phyloP scores from a whole-genome alignment of 2,888 invertebrate genomes.

The Clitarchus hookeri region DNA sequence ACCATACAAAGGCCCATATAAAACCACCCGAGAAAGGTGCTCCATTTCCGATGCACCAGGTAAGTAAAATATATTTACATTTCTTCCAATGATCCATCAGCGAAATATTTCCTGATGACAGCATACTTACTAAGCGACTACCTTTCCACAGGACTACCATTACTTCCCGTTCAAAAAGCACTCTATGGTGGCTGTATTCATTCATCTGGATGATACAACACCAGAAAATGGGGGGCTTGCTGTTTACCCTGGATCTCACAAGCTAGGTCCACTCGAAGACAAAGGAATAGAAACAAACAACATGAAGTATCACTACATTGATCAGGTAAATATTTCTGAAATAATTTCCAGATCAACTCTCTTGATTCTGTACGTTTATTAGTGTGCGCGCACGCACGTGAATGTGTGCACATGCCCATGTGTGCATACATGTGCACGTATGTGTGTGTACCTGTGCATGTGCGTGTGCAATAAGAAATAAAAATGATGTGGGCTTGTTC shows the following conservation, averaged over 20 bases:
- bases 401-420: no score
- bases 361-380: no score
- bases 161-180: conserved; percentile 64
- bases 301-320: conserved; percentile 43
- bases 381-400: no score
- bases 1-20: conserved; percentile 65
- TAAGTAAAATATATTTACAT: conserved; percentile 40
- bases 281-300: conserved; percentile 54
- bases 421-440: no score
- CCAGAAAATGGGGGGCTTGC: conserved; percentile 63
- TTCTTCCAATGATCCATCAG: neutral
- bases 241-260: conserved; percentile 65
- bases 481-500: no score
- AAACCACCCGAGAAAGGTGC: conserved; percentile 65
- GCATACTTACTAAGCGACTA: no score
- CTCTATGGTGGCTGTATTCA: conserved; percentile 63
- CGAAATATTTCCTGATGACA: conserved; percentile 25
- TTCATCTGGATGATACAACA: conserved; percentile 61
- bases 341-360: no score
- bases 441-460: no score
- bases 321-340: conserved; percentile 44
- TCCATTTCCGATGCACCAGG: conserved; percentile 65
- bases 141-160: conserved; percentile 59
- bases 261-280: conserved; percentile 61
- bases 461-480: no score